These are phyloP conservation scores for Eudyptes chrysolophus DNA, from an alignment of 2,113 vertebrate genomes.

Conservation along the genomic window DNA sequence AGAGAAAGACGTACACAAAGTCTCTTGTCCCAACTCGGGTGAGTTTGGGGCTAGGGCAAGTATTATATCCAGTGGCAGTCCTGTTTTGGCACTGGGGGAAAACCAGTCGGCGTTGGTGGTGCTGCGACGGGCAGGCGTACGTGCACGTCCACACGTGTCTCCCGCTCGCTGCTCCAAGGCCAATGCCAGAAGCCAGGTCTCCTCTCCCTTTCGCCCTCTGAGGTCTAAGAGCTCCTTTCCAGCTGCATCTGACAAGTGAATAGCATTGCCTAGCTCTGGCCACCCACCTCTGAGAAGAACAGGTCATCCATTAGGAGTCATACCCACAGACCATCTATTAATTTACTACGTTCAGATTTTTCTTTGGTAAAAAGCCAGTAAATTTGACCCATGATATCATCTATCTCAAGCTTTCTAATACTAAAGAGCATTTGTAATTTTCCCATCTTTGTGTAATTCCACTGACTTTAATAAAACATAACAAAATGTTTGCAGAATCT, in stretches of 20 bases:
- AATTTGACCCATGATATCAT: neutral
- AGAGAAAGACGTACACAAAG: neutral
- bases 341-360: neutral
- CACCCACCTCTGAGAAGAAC: neutral
- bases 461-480: neutral
- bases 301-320: neutral
- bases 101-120: accelerated
- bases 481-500: neutral
- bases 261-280: neutral
- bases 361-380: neutral
- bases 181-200: neutral
- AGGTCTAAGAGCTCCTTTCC: neutral
- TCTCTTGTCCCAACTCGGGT: neutral
- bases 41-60: neutral
- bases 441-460: neutral
- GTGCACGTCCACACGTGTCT: accelerated
- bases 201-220: neutral
- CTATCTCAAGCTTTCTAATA: neutral
- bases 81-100: neutral
- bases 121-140: accelerated
- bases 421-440: neutral
- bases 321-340: neutral
- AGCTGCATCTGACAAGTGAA: neutral
- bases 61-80: neutral
- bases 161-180: neutral